Conservation (phyloP, 2,888 invertebrate species). For the Thyatira batis region DNA sequence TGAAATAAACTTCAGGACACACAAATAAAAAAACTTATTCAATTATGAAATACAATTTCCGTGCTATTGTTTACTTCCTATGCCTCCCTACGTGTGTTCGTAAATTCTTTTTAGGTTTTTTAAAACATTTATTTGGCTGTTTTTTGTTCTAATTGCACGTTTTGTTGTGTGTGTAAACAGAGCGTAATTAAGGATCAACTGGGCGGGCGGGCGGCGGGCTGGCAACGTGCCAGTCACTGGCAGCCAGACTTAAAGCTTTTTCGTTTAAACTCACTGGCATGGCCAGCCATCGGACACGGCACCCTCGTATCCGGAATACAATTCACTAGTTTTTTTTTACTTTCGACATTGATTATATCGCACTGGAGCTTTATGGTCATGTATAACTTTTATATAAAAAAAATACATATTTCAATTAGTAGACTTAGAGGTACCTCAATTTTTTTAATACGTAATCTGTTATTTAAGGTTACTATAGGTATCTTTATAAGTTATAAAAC, state of each 20-base stretch:
- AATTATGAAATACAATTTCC: conserved; percentile 11
- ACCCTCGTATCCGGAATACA: not conserved
- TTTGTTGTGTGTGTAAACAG: conserved; percentile 38
- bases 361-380: too few relatives aligned
- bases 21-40: not conserved
- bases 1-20: not conserved
- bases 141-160: conserved; percentile 41
- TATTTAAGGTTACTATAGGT: too few relatives aligned
- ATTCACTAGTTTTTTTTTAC: not conserved
- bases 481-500: too few relatives aligned
- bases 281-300: not conserved
- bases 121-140: conserved; percentile 28
- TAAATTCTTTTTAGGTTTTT: conserved; percentile 23
- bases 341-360: not conserved
- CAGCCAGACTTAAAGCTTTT: conserved; percentile 1
- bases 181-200: conserved; percentile 35
- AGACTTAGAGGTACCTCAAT: too few relatives aligned
- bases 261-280: conserved; percentile 1
- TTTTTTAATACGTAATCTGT: too few relatives aligned
- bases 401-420: too few relatives aligned
- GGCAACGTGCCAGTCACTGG: conserved; percentile 19
- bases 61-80: conserved; percentile 9
- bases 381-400: too few relatives aligned
- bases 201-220: conserved; percentile 15
- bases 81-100: not conserved